A percentile compares a stretch with the other conserved stretches of the same genome.
Evolutionary conservation across 2,113 vertebrate genomes (phyloP).

Genomic region (Myodes glareolus): DNA sequence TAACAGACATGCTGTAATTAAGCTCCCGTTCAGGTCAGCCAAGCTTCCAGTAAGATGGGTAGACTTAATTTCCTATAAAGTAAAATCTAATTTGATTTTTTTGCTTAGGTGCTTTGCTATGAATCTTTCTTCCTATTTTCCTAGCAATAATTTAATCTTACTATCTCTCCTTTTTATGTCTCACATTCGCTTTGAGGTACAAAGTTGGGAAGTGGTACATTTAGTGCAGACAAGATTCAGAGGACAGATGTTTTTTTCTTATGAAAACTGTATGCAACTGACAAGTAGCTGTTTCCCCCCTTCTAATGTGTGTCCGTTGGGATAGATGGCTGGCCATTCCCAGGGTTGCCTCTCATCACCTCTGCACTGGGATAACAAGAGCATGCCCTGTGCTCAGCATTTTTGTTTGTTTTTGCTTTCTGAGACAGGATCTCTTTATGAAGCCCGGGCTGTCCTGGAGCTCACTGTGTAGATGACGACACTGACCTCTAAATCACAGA

Average conservation of each 20-base stretch:
- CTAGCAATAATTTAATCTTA: conserved; percentile 61
- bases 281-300: conserved; percentile 60
- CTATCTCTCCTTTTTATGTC: conserved; percentile 2
- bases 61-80: conserved; percentile 20
- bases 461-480: background rate
- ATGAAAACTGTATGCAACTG: conserved; percentile 65
- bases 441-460: background rate
- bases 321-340: background rate
- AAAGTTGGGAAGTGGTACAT: background rate
- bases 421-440: background rate
- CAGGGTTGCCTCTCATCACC: background rate
- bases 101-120: conserved; percentile 60
- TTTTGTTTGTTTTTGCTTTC: background rate
- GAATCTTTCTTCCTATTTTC: conserved; percentile 17
- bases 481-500: background rate
- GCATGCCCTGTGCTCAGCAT: background rate
- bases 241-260: conserved; percentile 63
- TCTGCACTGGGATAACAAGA: background rate
- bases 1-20: background rate
- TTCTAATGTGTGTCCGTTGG: conserved; percentile 18
- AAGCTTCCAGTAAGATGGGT: background rate
- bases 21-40: background rate
- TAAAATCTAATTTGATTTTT: background rate
- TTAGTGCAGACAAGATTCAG: background rate
- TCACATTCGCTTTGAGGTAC: conserved; percentile 53